Evolutionary conservation across 1,140 invertebrate genomes (phyloP).

Genomic region (Zophobas atratus): DNA sequence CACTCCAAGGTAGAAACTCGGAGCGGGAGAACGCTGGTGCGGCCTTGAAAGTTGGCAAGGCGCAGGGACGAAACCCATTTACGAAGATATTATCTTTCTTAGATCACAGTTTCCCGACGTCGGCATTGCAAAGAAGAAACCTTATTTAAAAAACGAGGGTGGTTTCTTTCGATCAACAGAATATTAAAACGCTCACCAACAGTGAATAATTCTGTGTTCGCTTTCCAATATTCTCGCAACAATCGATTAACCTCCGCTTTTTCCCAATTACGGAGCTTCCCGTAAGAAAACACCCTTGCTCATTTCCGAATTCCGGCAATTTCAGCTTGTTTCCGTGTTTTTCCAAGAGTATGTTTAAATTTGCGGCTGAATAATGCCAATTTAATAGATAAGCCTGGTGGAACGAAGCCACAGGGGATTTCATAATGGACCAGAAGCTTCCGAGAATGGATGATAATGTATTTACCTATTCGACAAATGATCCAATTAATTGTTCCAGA

Average conservation of each 20-base stretch:
- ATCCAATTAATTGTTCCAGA: conserved; percentile 40
- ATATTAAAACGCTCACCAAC: too few relatives aligned
- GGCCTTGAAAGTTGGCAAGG: neutral
- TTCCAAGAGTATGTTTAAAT: conserved; percentile 9
- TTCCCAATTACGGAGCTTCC: neutral
- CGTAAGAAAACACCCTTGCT: neutral
- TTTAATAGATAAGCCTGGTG: conserved; percentile 35
- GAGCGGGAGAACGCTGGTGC: neutral
- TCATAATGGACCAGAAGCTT: conserved; percentile 30
- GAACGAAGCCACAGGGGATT: conserved; percentile 37
- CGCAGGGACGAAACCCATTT: too few relatives aligned
- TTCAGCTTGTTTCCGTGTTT: neutral
- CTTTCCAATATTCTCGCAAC: too few relatives aligned
- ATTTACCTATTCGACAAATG: conserved; percentile 43
- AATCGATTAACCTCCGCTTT: neutral
- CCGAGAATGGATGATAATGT: conserved; percentile 40
- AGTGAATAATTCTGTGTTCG: too few relatives aligned
- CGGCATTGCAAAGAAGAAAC: too few relatives aligned
- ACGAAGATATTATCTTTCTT: too few relatives aligned
- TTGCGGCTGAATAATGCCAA: conserved; percentile 31
- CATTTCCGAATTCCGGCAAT: neutral
- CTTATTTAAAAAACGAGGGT: too few relatives aligned
- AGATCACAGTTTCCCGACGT: too few relatives aligned
- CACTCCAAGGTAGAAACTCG: neutral
- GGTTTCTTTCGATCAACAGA: too few relatives aligned